Evolutionary conservation across 2,888 invertebrate species (phyloP).

Genomic region (Diadegma fenestrale): DNA sequence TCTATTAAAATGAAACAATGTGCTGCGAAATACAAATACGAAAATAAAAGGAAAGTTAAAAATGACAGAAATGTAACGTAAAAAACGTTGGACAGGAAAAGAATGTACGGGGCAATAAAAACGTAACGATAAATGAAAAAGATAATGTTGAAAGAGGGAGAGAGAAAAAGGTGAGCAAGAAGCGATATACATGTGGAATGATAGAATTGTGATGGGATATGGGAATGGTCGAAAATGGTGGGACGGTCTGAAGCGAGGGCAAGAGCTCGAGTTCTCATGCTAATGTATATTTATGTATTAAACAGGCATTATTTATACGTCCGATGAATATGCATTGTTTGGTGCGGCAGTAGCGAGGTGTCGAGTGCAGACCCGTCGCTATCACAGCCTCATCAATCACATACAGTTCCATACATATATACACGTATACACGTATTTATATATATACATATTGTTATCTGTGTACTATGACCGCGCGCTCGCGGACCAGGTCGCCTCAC

Average conservation of each 20-base stretch:
- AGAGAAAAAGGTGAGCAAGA: background rate
- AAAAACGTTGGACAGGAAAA: background rate
- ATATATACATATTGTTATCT: constrained; percentile 40
- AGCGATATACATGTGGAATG: constrained; percentile 9
- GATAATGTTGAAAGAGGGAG: constrained; percentile 6
- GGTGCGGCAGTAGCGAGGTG: constrained; percentile 83
- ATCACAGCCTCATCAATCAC: constrained; percentile 85
- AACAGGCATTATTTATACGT: constrained; percentile 84
- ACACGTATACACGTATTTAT: constrained; percentile 22
- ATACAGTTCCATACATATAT: constrained; percentile 78
- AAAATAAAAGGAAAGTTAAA: background rate
- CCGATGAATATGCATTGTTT: constrained; percentile 84
- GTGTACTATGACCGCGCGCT: constrained; percentile 44
- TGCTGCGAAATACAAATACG: background rate
- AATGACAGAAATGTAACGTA: background rate
- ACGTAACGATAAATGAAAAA: constrained; percentile 12
- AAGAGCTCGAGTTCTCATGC: constrained; percentile 45
- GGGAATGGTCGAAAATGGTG: constrained; percentile 44
- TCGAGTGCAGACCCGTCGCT: constrained; percentile 85
- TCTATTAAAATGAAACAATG: background rate
- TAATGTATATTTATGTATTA: constrained; percentile 84
- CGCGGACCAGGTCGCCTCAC: constrained; percentile 46
- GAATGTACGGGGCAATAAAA: background rate
- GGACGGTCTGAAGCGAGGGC: constrained; percentile 41
- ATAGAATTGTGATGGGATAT: constrained; percentile 26